Evolutionary conservation across 2,113 vertebrate species (phyloP), one percentile per base, ranked within the genome.

Genomic region (Tragelaphus buxtoni): DNA sequence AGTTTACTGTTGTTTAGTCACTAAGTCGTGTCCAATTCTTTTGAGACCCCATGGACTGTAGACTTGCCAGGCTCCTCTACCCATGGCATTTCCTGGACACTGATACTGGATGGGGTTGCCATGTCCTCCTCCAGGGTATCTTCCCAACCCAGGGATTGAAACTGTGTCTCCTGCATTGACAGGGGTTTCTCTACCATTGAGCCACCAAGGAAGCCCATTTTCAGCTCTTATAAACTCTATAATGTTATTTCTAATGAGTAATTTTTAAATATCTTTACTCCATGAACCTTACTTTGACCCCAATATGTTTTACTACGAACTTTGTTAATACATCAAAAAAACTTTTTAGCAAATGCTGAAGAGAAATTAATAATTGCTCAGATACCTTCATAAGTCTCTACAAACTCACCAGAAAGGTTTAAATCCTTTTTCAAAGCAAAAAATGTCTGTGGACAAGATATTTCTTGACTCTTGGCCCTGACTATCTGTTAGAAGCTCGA

Each of bases 241-340:
- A 35, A 22, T 63, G n/a, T 86, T 87, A 81, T 81, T 81, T 86
- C 72, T 42, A 72, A 91, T 24, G 7, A 26, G 1, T 45, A 76
- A 69, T 60, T 83, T 69, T 88, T 55, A 92, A 83, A 83, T 63
- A 61, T 53, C 77, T 83, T 94, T 63, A 55, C 22, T 84, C 20
- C 7, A 39, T 7, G 51, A 22, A 39, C 55, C 39, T 22, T 80
- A 74, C 56, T 82, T 65, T 82, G 61, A 55, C 20, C 45, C 24
- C 82, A 91, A 49, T 91, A 12, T 13, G 24, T 39, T 87, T 69
- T 63, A 72, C 17, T 20, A 81, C 18, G 53, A 74, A 86, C 30
- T 86, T 90, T 76, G 30, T 9, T 82, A 81, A 63, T 61, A 32
- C 30, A 32, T 61, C 13, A 61, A 61, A 61, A 16, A 16, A 61